Percentiles rank a stretch among this genome's conserved stretches.
phyloP scores from a whole-genome alignment of 1,140 invertebrate species.

The Drosophila sturtevanti region DNA sequence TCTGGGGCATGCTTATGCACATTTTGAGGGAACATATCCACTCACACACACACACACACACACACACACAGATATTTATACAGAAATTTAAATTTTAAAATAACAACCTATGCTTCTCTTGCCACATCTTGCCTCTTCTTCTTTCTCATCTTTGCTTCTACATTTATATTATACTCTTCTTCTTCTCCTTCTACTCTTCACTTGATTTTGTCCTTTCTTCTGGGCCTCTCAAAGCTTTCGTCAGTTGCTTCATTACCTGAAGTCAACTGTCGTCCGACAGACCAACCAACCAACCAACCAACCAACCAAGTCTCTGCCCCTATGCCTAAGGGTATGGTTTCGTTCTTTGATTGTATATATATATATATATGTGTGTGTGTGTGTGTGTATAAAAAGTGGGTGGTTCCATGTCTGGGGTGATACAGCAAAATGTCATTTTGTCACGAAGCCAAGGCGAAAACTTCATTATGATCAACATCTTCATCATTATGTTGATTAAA shows the following conservation, averaged over 20 bases:
- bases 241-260: conserved; percentile 67
- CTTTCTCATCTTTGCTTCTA: neutral
- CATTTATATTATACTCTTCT: too few species aligned
- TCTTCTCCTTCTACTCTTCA: conserved; percentile 4
- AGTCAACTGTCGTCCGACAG: conserved; percentile 38
- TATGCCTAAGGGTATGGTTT: conserved; percentile 28
- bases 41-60: conserved; percentile 19
- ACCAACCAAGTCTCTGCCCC: neutral
- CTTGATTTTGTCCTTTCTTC: neutral
- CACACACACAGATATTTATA: conserved; percentile 58
- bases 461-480: conserved; percentile 44
- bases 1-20: conserved; percentile 79
- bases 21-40: conserved; percentile 35
- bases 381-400: conserved; percentile 23
- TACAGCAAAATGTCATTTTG: conserved; percentile 76
- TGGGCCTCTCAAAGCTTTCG: conserved; percentile 29
- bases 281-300: conserved; percentile 3
- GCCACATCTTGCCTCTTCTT: conserved; percentile 16
- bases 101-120: conserved; percentile 56
- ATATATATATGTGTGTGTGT: neutral
- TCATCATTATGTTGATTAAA: conserved; percentile 73
- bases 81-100: conserved; percentile 81
- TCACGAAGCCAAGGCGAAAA: conserved; percentile 60
- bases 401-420: conserved; percentile 5
- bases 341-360: neutral